Evolutionary conservation across 2,113 vertebrate genomes (phyloP), one percentile per base, ranked within the genome.

Genomic region (Halichoeres trimaculatus): DNA sequence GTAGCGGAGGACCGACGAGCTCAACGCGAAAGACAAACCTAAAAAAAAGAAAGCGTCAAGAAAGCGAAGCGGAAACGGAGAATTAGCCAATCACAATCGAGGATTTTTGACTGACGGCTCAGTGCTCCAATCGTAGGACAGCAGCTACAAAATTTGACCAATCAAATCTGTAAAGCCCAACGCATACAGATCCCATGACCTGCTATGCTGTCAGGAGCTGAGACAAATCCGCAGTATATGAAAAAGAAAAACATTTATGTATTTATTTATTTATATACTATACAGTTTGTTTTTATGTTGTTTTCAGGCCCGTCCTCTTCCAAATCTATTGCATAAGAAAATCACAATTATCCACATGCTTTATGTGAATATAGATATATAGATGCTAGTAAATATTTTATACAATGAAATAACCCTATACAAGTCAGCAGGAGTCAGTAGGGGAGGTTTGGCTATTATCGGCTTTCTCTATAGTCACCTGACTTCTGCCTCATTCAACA

Each of bases 111-210:
- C 8, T 36, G 90, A 80, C 22, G 40, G 30, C 0, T 4, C 0
- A 5, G 1, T 1, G 1, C 0, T 24, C 91, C 88, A 93, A 92
- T 78, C 55, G 38, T 0, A 47, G 10, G 13, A 6, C 6, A 35
- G 20, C 64, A 53, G 9, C 3, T 9, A 71, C n/a, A 26, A 38
- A 55, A 4, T 7, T 6, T 17, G 60, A 58, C 93, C 92, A 94
- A 93, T 92, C 35, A 73, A 58, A 88, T 82, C 38, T 17, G 34
- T 67, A n/a, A 19, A 43, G 5, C 12, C 14, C 38, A 68, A 72
- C 76, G 47, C 69, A 80, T 47, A 55, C 60, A 26, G 64, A 65
- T 93, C 93, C 90, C 93, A 84, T 94, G 93, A 94, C 83, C 71
- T n/a, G 19, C 55, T 74, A 81, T 67, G 82, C 53, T 60, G 68